Conservation (phyloP, 2,888 invertebrate genomes). For the Rhingia rostrata region DNA sequence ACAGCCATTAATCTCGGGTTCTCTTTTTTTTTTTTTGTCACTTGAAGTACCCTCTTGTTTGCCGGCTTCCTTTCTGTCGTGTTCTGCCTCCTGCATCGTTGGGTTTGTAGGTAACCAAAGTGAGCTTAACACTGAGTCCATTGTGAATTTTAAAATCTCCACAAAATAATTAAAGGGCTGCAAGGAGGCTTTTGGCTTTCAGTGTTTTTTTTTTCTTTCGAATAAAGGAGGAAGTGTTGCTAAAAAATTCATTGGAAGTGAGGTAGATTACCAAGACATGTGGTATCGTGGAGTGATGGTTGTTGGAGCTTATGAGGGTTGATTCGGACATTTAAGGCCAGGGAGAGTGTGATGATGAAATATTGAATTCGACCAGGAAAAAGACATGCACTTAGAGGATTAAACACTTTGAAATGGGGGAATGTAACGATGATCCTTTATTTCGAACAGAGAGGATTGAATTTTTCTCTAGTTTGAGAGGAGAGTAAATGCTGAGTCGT, state of each 20-base stretch:
- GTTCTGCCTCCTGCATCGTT: not conserved
- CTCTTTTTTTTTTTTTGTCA: conserved; percentile 1
- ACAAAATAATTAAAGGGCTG: conserved; percentile 47
- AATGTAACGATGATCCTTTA: too few species aligned
- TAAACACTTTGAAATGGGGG: not conserved
- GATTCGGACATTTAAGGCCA: not conserved
- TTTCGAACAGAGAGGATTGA: too few species aligned
- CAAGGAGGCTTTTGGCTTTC: conserved; percentile 18
- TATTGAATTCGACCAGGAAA: not conserved
- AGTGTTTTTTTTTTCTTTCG: conserved; percentile 10
- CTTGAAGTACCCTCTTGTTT: not conserved
- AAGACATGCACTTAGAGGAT: not conserved
- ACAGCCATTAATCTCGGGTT: conserved; percentile 26
- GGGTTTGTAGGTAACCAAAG: conserved; percentile 9
- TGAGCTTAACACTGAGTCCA: conserved; percentile 37
- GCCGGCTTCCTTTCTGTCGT: not conserved
- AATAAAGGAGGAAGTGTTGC: conserved; percentile 2
- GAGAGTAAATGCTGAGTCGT: too few species aligned
- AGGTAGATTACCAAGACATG: conserved; percentile 3
- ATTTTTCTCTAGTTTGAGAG: too few species aligned
- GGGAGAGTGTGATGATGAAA: not conserved
- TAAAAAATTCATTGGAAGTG: conserved; percentile 31
- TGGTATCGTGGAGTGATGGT: not conserved
- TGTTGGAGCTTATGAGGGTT: not conserved
- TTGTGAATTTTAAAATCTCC: conserved; percentile 46